Conservation (phyloP, 2,888 invertebrate genomes). For the Tillus elongatus region DNA sequence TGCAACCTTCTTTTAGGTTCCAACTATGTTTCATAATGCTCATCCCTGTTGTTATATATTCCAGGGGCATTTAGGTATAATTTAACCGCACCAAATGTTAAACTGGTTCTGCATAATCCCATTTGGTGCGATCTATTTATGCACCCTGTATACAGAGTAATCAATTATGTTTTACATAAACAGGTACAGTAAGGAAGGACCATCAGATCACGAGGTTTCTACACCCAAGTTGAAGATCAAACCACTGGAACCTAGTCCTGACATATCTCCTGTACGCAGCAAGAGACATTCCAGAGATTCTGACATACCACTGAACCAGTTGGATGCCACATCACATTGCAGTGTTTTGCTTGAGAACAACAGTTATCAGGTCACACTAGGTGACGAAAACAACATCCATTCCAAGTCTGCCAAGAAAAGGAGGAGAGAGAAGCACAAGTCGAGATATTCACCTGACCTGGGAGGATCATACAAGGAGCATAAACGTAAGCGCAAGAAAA, state of each 20-base stretch:
- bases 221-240: slow-evolving; percentile 40
- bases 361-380: slow-evolving; percentile 24
- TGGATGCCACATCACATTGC: too few relatives aligned
- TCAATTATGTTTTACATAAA: too few relatives aligned
- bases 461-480: slow-evolving; percentile 64
- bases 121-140: too few relatives aligned
- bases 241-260: slow-evolving; percentile 30
- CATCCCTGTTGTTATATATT: too few relatives aligned
- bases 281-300: background rate
- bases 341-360: slow-evolving; percentile 15
- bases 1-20: too few relatives aligned
- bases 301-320: background rate
- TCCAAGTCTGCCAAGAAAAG: slow-evolving; percentile 57
- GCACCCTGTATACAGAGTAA: too few relatives aligned
- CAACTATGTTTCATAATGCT: too few relatives aligned
- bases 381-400: slow-evolving; percentile 20
- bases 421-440: slow-evolving; percentile 68
- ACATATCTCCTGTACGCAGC: slow-evolving; percentile 8
- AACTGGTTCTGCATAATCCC: too few relatives aligned
- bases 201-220: slow-evolving; percentile 24
- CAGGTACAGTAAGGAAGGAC: slow-evolving; percentile 8
- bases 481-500: slow-evolving; percentile 73
- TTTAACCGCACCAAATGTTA: too few relatives aligned
- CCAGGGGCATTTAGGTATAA: too few relatives aligned
- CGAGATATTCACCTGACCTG: slow-evolving; percentile 61